phyloP scores from a whole-genome alignment of 2,113 vertebrate species.

The Carassius auratus region DNA sequence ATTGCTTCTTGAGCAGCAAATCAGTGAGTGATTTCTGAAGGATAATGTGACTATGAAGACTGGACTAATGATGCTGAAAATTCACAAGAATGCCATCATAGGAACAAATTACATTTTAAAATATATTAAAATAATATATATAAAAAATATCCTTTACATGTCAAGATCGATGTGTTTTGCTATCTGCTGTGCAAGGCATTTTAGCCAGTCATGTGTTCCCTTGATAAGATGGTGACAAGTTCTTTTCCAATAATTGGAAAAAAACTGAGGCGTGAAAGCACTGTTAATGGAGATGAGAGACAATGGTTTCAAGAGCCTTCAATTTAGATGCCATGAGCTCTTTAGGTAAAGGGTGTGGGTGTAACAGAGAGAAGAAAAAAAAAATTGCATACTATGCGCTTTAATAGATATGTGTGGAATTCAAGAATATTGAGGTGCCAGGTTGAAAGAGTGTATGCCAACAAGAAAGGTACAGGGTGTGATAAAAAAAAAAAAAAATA shows the following conservation, averaged over 20 bases:
- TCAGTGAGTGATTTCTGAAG: too few relatives aligned
- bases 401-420: slow-evolving; percentile 1
- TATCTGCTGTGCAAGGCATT: slow-evolving; percentile 30
- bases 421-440: background rate
- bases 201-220: slow-evolving; percentile 24
- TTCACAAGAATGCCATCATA: too few relatives aligned
- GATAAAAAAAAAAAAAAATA: background rate
- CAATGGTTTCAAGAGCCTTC: background rate
- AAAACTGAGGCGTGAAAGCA: background rate
- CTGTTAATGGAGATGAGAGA: background rate
- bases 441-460: background rate
- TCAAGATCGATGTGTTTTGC: background rate
- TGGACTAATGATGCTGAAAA: too few relatives aligned
- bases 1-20: too few relatives aligned
- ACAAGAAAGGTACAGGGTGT: background rate
- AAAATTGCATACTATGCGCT: background rate
- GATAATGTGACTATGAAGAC: too few relatives aligned
- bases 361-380: background rate
- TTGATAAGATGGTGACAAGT: slow-evolving; percentile 29
- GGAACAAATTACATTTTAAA: too few relatives aligned
- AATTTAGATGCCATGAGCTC: background rate
- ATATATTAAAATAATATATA: too few relatives aligned
- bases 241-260: background rate
- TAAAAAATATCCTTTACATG: background rate
- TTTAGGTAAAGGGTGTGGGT: background rate